These are phyloP conservation scores for Andrena bucephala DNA, from an alignment of 2,888 invertebrate species.

Conservation along the genomic window DNA sequence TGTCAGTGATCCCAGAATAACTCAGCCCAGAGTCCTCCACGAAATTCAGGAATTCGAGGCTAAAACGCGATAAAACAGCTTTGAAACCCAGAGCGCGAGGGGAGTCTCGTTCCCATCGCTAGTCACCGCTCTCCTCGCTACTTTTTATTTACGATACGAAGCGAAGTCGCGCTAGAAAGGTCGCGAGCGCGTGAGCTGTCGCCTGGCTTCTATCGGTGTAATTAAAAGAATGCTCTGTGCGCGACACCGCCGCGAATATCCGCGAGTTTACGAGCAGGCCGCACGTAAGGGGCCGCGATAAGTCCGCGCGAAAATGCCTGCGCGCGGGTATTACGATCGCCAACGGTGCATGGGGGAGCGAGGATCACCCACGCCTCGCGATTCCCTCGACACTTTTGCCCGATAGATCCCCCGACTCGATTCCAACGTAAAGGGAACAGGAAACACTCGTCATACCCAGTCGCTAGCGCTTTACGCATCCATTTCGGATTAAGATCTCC, in stretches of 20 bases:
- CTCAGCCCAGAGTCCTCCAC: too few species aligned
- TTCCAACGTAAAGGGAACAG: not conserved
- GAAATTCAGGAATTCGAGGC: not conserved
- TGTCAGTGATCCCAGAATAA: too few species aligned
- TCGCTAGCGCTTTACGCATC: not conserved
- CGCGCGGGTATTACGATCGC: constrained; percentile 55
- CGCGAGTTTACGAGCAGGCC: constrained; percentile 65
- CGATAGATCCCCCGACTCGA: constrained; percentile 3
- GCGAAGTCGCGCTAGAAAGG: constrained; percentile 52
- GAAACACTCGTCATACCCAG: constrained; percentile 3
- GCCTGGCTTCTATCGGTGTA: constrained; percentile 50
- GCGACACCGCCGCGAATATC: constrained; percentile 65
- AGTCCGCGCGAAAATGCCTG: constrained; percentile 58
- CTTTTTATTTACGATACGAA: constrained; percentile 23
- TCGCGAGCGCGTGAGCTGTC: constrained; percentile 53
- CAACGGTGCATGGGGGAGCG: constrained; percentile 24
- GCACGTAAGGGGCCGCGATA: constrained; percentile 57
- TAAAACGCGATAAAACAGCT: not conserved
- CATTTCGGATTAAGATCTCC: not conserved
- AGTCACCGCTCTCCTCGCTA: not conserved
- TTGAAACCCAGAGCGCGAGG: not conserved
- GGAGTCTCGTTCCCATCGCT: constrained; percentile 8
- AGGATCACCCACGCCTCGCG: constrained; percentile 62
- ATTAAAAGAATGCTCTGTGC: constrained; percentile 68
- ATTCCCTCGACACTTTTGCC: constrained; percentile 19